phyloP scores from a whole-genome alignment of 2,888 invertebrate species.

The Drosophila phalerata region DNA sequence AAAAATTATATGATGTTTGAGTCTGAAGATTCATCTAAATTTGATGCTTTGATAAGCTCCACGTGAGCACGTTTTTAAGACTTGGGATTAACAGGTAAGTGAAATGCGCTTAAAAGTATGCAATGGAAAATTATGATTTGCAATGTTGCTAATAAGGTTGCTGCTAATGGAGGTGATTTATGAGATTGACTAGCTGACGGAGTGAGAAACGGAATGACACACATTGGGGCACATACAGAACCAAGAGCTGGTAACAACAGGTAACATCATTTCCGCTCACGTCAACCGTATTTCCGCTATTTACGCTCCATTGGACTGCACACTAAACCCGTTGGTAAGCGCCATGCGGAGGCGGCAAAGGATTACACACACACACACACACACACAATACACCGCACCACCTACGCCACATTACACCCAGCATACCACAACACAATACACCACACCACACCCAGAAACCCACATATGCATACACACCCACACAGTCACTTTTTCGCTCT shows the following conservation, averaged over 20 bases:
- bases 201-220: constrained; percentile 9
- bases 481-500: constrained; percentile 8
- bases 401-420: constrained; percentile 8
- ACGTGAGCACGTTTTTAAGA: background rate
- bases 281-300: constrained; percentile 64
- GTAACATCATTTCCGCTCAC: constrained; percentile 62
- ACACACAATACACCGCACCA: background rate
- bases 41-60: background rate
- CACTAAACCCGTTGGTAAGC: constrained; percentile 9
- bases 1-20: constrained; percentile 27
- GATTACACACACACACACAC: constrained; percentile 13
- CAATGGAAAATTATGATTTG: constrained; percentile 27
- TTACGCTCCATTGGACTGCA: constrained; percentile 37
- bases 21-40: constrained; percentile 5
- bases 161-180: constrained; percentile 1
- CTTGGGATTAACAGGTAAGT: background rate
- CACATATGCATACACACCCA: background rate
- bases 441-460: background rate
- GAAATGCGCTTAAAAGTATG: constrained; percentile 52
- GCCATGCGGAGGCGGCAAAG: constrained; percentile 8
- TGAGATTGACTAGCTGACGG: constrained; percentile 20
- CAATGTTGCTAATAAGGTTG: constrained; percentile 46
- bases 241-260: constrained; percentile 20
- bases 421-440: constrained; percentile 14
- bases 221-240: constrained; percentile 1